Evolutionary conservation across 2,888 invertebrate genomes (phyloP).

Genomic region (Phyto melanocephala): DNA sequence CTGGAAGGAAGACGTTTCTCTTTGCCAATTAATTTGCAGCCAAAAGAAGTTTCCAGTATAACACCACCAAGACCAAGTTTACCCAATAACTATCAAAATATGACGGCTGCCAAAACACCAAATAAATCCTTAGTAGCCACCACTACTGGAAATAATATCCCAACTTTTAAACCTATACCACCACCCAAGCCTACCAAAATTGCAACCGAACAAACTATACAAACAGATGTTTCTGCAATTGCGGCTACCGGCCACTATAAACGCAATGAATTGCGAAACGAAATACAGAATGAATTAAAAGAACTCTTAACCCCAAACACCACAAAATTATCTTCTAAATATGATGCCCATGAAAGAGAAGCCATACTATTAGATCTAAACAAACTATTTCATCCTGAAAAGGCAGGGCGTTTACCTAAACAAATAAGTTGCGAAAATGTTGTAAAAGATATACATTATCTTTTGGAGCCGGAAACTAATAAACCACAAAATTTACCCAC

Average conservation of each 20-base stretch:
- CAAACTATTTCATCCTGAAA: constrained; percentile 26
- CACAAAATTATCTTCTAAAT: neutral
- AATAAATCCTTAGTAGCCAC: too few relatives aligned
- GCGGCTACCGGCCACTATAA: neutral
- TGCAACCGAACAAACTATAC: neutral
- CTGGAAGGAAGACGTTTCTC: constrained; percentile 6
- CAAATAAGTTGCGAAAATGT: constrained; percentile 1
- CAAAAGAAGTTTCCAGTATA: neutral
- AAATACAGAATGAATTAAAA: constrained; percentile 28
- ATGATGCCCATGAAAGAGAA: constrained; percentile 1
- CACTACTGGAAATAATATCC: too few relatives aligned
- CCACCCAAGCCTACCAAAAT: neutral
- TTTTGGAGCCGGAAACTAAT: neutral
- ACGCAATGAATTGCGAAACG: constrained; percentile 38
- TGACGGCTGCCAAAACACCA: too few relatives aligned
- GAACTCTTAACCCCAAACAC: constrained; percentile 8
- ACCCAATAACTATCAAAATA: neutral
- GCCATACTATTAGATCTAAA: constrained; percentile 27
- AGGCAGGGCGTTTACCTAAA: neutral
- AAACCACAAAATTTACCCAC: neutral
- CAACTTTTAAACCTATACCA: neutral
- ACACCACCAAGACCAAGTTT: neutral
- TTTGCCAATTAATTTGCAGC: neutral
- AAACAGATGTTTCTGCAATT: constrained; percentile 1
- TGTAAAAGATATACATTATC: constrained; percentile 5